phyloP scores from a whole-genome alignment of 2,113 vertebrate genomes.

The Numenius arquata region DNA sequence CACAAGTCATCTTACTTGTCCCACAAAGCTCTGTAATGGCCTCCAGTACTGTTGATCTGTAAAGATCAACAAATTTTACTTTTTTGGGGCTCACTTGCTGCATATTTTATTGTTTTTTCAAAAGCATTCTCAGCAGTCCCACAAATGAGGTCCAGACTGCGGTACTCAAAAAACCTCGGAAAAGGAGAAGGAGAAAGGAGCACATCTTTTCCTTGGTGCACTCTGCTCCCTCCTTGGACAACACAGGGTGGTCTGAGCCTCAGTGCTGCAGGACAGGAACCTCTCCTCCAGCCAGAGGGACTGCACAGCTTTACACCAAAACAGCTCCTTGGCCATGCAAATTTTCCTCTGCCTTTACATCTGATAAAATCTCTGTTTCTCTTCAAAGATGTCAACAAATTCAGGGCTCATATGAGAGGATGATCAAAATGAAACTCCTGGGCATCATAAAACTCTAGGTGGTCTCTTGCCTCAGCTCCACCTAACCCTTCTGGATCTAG shows the following conservation, averaged over 20 bases:
- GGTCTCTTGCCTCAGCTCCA: not conserved
- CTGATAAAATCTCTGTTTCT: not conserved
- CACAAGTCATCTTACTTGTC: not conserved
- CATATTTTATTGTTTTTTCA: not conserved
- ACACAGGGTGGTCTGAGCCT: fast-evolving
- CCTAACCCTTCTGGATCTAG: not conserved
- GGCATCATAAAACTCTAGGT: too few relatives aligned
- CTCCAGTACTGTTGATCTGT: not conserved
- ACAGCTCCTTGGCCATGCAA: not conserved
- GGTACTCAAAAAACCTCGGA: not conserved
- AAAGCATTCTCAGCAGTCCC: not conserved
- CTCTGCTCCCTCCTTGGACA: not conserved
- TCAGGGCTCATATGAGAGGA: not conserved
- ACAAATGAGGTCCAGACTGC: too few relatives aligned
- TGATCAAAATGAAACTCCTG: not conserved
- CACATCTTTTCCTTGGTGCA: not conserved
- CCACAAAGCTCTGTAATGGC: not conserved
- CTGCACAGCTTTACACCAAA: not conserved
- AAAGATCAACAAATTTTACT: not conserved
- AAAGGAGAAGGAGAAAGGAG: not conserved
- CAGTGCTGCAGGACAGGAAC: not conserved
- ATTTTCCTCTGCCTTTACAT: not conserved
- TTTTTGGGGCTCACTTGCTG: not conserved
- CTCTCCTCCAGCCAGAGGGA: not conserved
- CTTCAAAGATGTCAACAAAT: not conserved